These are phyloP conservation scores for Steromphala cineraria DNA, from an alignment of 2,888 invertebrate genomes.

Conservation along the genomic window DNA sequence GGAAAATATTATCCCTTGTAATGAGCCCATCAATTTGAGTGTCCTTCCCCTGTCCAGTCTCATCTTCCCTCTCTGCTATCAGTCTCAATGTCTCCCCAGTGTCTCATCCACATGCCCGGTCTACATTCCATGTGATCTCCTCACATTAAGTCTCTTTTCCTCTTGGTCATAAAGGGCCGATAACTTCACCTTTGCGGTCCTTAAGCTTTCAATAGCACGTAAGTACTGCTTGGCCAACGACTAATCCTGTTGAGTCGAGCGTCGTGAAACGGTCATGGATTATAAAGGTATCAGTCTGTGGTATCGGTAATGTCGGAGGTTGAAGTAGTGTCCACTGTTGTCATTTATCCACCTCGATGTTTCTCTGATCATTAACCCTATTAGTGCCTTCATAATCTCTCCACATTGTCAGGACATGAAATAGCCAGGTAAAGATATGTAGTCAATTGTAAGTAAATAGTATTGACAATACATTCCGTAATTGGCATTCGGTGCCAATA, in stretches of 20 bases:
- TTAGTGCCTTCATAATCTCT: no score
- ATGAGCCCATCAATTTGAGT: not conserved
- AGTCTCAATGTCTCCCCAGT: not conserved
- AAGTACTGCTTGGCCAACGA: constrained; percentile 5
- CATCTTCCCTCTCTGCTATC: not conserved
- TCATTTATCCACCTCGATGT: no score
- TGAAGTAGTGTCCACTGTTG: no score
- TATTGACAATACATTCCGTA: no score
- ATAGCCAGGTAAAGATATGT: no score
- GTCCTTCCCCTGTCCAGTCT: not conserved
- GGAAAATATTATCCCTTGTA: no score
- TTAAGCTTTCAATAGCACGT: not conserved
- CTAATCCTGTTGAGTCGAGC: not conserved
- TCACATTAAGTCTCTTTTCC: constrained; percentile 1
- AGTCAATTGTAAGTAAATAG: no score
- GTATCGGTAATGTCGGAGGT: no score
- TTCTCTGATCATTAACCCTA: no score
- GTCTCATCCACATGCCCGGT: not conserved
- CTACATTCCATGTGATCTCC: not conserved
- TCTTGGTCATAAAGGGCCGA: not conserved
- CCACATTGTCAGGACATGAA: no score
- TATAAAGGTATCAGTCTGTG: no score
- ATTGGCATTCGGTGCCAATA: no score
- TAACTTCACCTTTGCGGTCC: not conserved
- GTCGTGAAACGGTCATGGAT: not conserved